These are phyloP conservation scores for Pleuronectes platessa DNA, from an alignment of 2,113 vertebrate genomes.

Conservation along the genomic window DNA sequence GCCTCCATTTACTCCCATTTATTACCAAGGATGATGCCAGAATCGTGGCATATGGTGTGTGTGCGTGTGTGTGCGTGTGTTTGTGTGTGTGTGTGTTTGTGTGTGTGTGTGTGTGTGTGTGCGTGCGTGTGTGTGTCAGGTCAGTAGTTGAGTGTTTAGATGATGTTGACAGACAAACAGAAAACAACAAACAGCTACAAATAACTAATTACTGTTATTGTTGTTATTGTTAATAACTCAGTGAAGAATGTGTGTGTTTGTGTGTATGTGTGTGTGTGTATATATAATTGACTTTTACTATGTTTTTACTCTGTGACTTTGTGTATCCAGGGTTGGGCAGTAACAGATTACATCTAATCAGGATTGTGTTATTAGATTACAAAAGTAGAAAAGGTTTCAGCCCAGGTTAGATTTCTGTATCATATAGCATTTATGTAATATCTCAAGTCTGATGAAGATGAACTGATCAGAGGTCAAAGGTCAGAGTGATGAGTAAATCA, in stretches of 20 bases:
- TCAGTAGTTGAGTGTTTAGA: background rate
- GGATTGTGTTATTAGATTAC: no score
- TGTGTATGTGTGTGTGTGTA: no score
- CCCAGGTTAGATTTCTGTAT: no score
- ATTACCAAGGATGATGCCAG: constrained; percentile 41
- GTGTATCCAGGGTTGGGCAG: no score
- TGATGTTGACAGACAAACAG: background rate
- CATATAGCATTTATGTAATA: no score
- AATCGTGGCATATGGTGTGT: constrained; percentile 12
- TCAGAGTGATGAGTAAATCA: no score
- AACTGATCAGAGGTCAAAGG: no score
- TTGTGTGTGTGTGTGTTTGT: background rate
- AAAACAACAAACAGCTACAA: background rate
- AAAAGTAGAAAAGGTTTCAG: no score
- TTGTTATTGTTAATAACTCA: background rate
- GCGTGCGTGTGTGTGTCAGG: background rate
- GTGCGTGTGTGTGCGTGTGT: background rate
- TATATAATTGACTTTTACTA: no score
- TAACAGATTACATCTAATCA: no score
- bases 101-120: background rate
- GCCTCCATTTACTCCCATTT: constrained; percentile 56
- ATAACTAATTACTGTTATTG: background rate
- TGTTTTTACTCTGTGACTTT: no score
- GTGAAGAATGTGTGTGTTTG: background rate
- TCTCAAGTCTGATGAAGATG: no score